Base-by-base conservation (phyloP, 2,113 vertebrate species). In the Probosciger aterrimus region DNA sequence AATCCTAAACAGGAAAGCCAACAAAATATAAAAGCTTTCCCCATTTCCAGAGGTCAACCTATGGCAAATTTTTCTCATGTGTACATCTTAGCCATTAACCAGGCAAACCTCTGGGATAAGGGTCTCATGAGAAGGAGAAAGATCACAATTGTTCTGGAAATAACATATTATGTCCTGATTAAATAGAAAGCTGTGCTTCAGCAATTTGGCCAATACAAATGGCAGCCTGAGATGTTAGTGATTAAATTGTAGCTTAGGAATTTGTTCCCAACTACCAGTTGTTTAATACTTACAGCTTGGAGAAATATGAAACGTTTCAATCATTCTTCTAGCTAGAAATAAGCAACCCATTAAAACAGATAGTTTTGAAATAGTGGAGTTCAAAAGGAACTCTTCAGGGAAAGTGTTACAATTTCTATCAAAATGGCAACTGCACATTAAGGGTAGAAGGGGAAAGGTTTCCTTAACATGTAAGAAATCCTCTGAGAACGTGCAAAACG, bases 291-390 rank as follows among this genome's bases (percentile, higher is more conserved):
- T 55, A 67, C 67, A 87, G 78, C 62, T 83, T 84, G 63, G 57
- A 90, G 60, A 90, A 95, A 81, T 86, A 90, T 35, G 43, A 94
- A 95, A 82, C 35, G 77, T 87, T 91, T 96, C 74, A 88, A 74
- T 93, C 76, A 62, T 83, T 37, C 41, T 89, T 80, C 75, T 89
- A 84, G 43, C 53, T 62, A 93, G 64, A 94, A 95, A 93, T 68
- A 96, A 77, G 43, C 24, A 93, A 65, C 24, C 46, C 49, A 67
- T 90, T 92, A 87, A 50, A 93, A n/a, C 14, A 69, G 60, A 25
- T 88, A 81, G 91, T 97, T 94, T 93, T 0, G 0, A 86, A 95
- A 88, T 30, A 53, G 25, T 59, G n/a, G 37, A 74, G 52, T 83
- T 95, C 81, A 84, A 93, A 89, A 84, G 31, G 44, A 81, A 47